phyloP scores from a whole-genome alignment of 1,140 invertebrate genomes.

The Caenorhabditis remanei region DNA sequence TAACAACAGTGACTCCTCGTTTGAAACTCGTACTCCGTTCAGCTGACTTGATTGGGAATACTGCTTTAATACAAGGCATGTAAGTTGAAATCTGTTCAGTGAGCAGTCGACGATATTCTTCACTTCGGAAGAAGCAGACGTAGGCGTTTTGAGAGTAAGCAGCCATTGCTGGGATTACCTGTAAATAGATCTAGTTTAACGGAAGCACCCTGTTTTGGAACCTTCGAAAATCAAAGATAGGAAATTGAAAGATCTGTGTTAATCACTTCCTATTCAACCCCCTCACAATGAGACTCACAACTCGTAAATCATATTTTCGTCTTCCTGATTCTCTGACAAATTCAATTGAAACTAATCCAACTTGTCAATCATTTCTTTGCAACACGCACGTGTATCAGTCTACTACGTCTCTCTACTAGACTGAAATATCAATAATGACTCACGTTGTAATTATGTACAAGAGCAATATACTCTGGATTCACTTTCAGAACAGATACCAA shows the following conservation, averaged over 20 bases:
- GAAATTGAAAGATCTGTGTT: neutral
- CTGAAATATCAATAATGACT: neutral
- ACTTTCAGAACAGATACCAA: neutral
- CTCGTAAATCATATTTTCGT: neutral
- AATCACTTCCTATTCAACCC: neutral
- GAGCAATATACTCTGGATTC: neutral
- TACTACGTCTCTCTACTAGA: neutral
- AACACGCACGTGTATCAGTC: neutral
- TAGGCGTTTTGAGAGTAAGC: constrained; percentile 52
- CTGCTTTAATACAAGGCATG: neutral
- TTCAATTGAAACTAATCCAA: constrained; percentile 38
- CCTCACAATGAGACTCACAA: neutral
- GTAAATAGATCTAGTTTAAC: neutral
- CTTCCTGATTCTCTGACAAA: neutral
- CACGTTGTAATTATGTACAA: constrained; percentile 25
- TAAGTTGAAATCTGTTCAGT: constrained; percentile 29
- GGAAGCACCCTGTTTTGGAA: neutral
- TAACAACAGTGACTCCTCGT: neutral
- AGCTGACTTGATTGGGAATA: neutral
- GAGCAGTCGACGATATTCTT: constrained; percentile 39
- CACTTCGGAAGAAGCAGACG: constrained; percentile 49
- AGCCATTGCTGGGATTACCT: constrained; percentile 43
- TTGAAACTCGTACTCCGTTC: constrained; percentile 7
- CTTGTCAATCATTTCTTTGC: neutral
- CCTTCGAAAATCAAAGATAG: constrained; percentile 4